A percentile compares a stretch with the other conserved stretches of the same genome.
phyloP scores from a whole-genome alignment of 1,140 invertebrate genomes.

The Atta cephalotes region DNA sequence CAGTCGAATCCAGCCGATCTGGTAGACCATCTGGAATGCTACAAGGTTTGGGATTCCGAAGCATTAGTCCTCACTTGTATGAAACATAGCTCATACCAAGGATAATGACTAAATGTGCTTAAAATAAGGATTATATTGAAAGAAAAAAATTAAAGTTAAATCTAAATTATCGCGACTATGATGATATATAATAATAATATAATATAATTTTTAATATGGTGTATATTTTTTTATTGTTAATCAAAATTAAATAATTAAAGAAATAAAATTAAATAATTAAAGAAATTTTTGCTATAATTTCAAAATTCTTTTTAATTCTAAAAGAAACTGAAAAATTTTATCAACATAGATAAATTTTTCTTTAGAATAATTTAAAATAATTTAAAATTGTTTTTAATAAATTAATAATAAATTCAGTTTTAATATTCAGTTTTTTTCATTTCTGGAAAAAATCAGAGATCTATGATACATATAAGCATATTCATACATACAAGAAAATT shows the following conservation, averaged over 20 bases:
- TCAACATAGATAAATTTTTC: not conserved
- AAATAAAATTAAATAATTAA: constrained; percentile 1
- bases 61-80: not conserved
- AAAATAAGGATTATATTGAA: not conserved
- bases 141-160: not conserved
- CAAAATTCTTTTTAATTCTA: not conserved
- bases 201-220: not conserved
- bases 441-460: not conserved
- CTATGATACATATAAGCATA: too few relatives aligned
- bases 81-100: not conserved
- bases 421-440: not conserved
- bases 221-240: not conserved
- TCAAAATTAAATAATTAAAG: constrained; percentile 3
- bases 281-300: not conserved
- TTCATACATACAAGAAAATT: not conserved
- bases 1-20: constrained; percentile 79
- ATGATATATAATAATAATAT: not conserved
- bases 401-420: not conserved
- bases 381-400: constrained; percentile 12
- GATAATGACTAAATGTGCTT: not conserved
- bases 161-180: not conserved
- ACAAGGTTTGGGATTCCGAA: constrained; percentile 31
- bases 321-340: not conserved
- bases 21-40: constrained; percentile 73
- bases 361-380: constrained; percentile 6